phyloP scores from a whole-genome alignment of 2,113 vertebrate species.

The Perca schrenkii region DNA sequence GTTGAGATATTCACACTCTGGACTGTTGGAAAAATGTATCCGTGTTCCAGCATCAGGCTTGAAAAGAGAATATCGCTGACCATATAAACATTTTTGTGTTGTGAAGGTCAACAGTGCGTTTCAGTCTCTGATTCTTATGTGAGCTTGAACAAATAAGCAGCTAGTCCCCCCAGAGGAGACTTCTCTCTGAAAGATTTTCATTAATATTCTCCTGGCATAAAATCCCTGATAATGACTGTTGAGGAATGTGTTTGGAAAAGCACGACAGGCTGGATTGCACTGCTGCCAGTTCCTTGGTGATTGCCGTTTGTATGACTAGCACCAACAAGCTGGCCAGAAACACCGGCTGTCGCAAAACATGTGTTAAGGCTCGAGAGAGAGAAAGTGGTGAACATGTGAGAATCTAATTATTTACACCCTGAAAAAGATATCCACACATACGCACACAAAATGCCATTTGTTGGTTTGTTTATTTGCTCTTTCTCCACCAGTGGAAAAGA shows the following conservation, averaged over 20 bases:
- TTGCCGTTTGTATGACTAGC: slow-evolving; percentile 42
- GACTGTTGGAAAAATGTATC: not conserved
- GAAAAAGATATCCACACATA: slow-evolving; percentile 58
- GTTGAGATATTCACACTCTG: slow-evolving; percentile 1
- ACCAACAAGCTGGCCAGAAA: slow-evolving; percentile 22
- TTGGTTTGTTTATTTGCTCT: slow-evolving; percentile 84
- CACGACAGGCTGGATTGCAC: slow-evolving; percentile 51
- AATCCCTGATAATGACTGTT: slow-evolving; percentile 32
- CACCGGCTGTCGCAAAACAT: slow-evolving; percentile 8
- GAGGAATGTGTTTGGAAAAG: slow-evolving; percentile 51
- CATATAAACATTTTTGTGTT: slow-evolving; percentile 15
- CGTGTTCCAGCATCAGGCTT: not conserved
- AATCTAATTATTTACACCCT: slow-evolving; percentile 53
- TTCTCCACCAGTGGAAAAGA: slow-evolving; percentile 76
- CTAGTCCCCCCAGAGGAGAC: slow-evolving; percentile 25
- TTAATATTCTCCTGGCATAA: slow-evolving; percentile 59
- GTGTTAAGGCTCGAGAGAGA: slow-evolving; percentile 19
- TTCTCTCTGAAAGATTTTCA: slow-evolving; percentile 39
- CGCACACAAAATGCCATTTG: slow-evolving; percentile 56
- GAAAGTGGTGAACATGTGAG: slow-evolving; percentile 21
- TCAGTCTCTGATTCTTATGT: slow-evolving; percentile 37
- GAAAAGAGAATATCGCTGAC: slow-evolving; percentile 10
- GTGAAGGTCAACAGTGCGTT: slow-evolving; percentile 57
- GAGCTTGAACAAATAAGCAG: slow-evolving; percentile 50
- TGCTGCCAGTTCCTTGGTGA: slow-evolving; percentile 54